Evolutionary conservation across 2,888 invertebrate species (phyloP), one percentile per base, ranked within the genome.

Genomic region (Hyles lineata): DNA sequence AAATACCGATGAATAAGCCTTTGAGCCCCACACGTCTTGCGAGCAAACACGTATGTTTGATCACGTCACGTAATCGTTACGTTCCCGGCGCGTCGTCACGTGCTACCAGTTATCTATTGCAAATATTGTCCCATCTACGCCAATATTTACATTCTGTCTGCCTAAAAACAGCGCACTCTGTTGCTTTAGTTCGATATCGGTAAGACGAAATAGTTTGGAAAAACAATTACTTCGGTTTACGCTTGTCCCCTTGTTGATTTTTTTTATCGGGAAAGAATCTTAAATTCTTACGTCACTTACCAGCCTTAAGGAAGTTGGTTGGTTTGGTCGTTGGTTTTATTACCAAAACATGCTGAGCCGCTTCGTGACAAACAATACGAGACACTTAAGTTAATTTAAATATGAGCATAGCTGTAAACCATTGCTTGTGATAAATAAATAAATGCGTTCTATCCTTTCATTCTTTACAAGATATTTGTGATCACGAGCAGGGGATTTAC

Each of bases 41-140:
- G 29, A 17, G 61, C 61, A 29, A 60, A 35, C 62, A 62, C 62
- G 60, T 29, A 11, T 62, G 32, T 32, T 62, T 32, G 62, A 62
- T 19, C 62, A 62, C 62, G 62, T 62, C 62, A 32, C 62, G 62
- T 32, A 32, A 62, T 32, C 62, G 62, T 62, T 62, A 62, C 62
- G 62, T 62, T 8, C 6, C 23, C 32, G 62, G n/a, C 62, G 29
- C 61, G 62, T 62, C 8, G 19, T 32, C 6, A 19, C 62, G 25
- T 60, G 23, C 17, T 29, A 25, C 1, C 59, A 61, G 32, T 62
- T 62, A 62, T 62, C 62, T 62, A 35, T 9, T 1, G n/a, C n/a
- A 62, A 62, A 62, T 62, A 25, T 62, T 61, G 61, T 61, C 32
- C 9, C 19, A 32, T n/a, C 32, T 32, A 62, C 29, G 62, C n/a